Evolutionary conservation across 1,140 invertebrate genomes (phyloP).

Genomic region (Drosophila varians): DNA sequence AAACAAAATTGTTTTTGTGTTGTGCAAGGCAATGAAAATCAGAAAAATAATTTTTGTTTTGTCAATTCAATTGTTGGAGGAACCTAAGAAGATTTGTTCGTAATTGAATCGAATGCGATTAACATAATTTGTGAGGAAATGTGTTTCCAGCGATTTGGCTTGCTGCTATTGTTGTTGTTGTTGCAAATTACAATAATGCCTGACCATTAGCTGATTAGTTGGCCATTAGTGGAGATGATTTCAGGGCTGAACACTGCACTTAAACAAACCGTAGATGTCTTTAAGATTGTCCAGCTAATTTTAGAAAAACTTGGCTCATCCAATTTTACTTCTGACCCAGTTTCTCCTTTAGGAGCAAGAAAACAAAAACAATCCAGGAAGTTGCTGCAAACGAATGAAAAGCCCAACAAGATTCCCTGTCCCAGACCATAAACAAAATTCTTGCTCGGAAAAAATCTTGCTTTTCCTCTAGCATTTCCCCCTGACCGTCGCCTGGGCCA

Average conservation of each 20-base stretch:
- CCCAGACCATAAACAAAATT: slow-evolving; percentile 59
- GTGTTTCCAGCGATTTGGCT: slow-evolving; percentile 8
- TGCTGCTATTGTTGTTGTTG: no score
- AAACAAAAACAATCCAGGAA: not conserved
- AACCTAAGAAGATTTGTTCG: slow-evolving; percentile 37
- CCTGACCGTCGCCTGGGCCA: not conserved
- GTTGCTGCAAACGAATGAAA: slow-evolving; percentile 12
- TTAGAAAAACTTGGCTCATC: slow-evolving; percentile 48
- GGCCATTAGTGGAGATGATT: slow-evolving; percentile 57
- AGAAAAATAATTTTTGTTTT: slow-evolving; percentile 34
- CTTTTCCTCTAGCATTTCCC: not conserved
- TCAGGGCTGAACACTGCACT: slow-evolving; percentile 35
- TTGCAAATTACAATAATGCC: slow-evolving; percentile 68
- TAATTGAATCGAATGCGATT: slow-evolving; percentile 82
- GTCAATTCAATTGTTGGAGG: slow-evolving; percentile 30
- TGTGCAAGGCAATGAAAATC: slow-evolving; percentile 56
- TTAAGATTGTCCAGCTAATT: slow-evolving; percentile 23
- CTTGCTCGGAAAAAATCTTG: slow-evolving; percentile 3
- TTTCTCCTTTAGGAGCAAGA: slow-evolving; percentile 2
- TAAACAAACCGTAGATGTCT: slow-evolving; percentile 16
- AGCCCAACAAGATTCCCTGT: slow-evolving; percentile 43
- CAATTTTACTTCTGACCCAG: slow-evolving; percentile 51
- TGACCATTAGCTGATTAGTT: slow-evolving; percentile 71
- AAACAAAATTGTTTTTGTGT: slow-evolving; percentile 3
- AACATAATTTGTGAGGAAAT: slow-evolving; percentile 68